Evolutionary conservation across 35 echinoderm and acorn worm genomes (phyloP).

Genomic region (Chiridota heheva): DNA sequence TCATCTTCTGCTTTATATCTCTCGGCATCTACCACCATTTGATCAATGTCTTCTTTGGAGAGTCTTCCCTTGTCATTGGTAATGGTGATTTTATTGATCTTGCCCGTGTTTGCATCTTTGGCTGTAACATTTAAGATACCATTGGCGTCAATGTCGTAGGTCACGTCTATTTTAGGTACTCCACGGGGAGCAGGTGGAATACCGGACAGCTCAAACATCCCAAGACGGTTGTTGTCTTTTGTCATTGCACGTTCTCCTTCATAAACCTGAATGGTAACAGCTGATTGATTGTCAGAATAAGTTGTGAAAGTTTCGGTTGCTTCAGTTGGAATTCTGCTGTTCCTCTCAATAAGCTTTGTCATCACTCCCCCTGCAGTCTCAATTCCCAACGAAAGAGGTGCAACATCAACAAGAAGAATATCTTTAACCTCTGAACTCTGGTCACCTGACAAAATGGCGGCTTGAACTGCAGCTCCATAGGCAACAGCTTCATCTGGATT

Average conservation of each 20-base stretch:
- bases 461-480: constrained; percentile 89
- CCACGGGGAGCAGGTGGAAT: constrained; percentile 97
- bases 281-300: constrained; percentile 85
- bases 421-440: constrained; percentile 68
- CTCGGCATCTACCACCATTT: constrained; percentile 81
- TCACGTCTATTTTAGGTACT: constrained; percentile 94
- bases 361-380: constrained; percentile 95
- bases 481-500: constrained; percentile 97
- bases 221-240: constrained; percentile 87
- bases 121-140: constrained; percentile 94
- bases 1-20: constrained; percentile 91
- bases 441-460: constrained; percentile 88
- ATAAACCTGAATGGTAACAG: constrained; percentile 84
- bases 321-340: constrained; percentile 79
- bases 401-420: constrained; percentile 81
- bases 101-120: constrained; percentile 86
- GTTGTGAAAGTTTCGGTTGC: constrained; percentile 70
- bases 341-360: constrained; percentile 86
- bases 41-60: constrained; percentile 77
- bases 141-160: constrained; percentile 95
- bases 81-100: constrained; percentile 82
- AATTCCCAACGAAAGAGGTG: constrained; percentile 82
- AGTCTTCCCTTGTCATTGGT: constrained; percentile 95
- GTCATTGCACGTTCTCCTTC: constrained; percentile 90
- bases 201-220: constrained; percentile 78